Conservation (phyloP, 2,113 vertebrate species). For the Typhlomys cinereus region DNA sequence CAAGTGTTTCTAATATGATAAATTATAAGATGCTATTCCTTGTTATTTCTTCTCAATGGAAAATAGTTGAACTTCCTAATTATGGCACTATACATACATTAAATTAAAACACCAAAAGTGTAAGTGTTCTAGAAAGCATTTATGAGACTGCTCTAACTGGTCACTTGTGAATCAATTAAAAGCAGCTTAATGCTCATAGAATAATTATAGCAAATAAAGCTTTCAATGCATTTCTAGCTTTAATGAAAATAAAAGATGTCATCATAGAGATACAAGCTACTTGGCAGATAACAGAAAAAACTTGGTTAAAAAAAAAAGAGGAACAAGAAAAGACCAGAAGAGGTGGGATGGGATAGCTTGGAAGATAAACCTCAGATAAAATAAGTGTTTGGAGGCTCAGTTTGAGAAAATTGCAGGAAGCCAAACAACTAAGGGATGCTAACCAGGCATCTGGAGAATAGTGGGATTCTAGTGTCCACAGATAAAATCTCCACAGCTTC, state of each 20-base stretch:
- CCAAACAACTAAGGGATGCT: background rate
- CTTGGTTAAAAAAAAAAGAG: background rate
- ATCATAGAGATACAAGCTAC: background rate
- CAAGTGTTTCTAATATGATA: slow-evolving; percentile 29
- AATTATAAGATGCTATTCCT: background rate
- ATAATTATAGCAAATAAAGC: slow-evolving; percentile 46
- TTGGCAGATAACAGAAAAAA: background rate
- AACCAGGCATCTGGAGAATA: background rate
- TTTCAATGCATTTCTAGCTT: slow-evolving; percentile 16
- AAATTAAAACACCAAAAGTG: slow-evolving; percentile 23
- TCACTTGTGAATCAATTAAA: slow-evolving; percentile 58
- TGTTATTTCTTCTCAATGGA: slow-evolving; percentile 13
- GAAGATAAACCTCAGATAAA: background rate
- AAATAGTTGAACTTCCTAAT: slow-evolving; percentile 20
- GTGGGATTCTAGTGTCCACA: background rate
- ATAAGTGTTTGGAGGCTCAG: background rate
- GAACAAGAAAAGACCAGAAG: background rate
- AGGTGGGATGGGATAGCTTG: background rate
- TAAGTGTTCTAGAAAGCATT: slow-evolving; percentile 39
- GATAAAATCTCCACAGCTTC: background rate
- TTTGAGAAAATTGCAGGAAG: background rate
- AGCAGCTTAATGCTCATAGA: background rate
- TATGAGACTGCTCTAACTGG: slow-evolving; percentile 45
- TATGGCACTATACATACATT: background rate
- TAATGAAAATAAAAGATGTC: slow-evolving; percentile 26